Percentiles rank a stretch among this genome's conserved stretches.
Evolutionary conservation across 64 coral and sea anemone genomes (phyloP).

Genomic region (Montipora capricornis): DNA sequence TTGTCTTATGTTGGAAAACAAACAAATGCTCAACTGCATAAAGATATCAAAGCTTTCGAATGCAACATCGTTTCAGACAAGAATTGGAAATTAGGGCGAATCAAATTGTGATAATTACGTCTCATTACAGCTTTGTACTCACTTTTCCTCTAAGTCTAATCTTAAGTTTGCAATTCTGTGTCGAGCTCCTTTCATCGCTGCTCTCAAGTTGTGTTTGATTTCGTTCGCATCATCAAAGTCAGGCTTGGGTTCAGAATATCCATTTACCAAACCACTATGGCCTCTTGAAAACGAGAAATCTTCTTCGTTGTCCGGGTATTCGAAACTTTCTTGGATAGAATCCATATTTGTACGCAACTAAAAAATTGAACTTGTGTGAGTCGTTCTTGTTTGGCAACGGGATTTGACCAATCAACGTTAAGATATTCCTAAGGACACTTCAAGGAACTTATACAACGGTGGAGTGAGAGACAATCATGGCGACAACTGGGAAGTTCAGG

Average conservation of each 20-base stretch:
- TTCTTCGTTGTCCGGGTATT: conserved; percentile 58
- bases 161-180: conserved; percentile 83
- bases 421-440: neutral
- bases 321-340: conserved; percentile 71
- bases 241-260: conserved; percentile 26
- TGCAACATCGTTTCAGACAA: neutral
- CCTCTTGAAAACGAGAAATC: conserved; percentile 33
- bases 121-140: conserved; percentile 30
- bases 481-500: neutral
- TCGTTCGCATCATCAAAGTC: conserved; percentile 82
- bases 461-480: neutral
- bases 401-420: neutral
- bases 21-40: neutral
- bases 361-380: neutral
- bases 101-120: neutral
- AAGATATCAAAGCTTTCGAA: neutral
- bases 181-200: conserved; percentile 93
- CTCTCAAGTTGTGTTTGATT: conserved; percentile 89
- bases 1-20: neutral
- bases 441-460: neutral
- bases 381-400: conserved; percentile 3
- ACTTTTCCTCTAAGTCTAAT: conserved; percentile 94
- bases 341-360: conserved; percentile 54
- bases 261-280: conserved; percentile 40
- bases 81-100: neutral